Percentiles rank a stretch among this genome's conserved stretches.
phyloP scores from a whole-genome alignment of 2,888 invertebrate species.

The Melinaea marsaeus region DNA sequence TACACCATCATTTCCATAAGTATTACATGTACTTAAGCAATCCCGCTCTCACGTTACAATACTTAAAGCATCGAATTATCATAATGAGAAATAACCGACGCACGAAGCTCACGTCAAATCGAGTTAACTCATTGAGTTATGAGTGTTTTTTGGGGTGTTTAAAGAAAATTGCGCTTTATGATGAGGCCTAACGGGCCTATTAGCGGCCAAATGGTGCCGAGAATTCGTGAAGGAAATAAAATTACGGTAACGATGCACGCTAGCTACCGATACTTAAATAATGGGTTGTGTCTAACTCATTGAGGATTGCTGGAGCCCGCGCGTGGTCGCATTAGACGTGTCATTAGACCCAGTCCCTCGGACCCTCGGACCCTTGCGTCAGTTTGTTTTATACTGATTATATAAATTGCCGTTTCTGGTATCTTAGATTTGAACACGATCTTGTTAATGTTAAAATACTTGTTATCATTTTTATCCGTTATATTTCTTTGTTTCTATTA shows the following conservation, averaged over 20 bases:
- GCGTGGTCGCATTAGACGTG: constrained; percentile 55
- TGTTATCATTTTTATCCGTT: too few species aligned
- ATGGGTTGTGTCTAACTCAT: constrained; percentile 73
- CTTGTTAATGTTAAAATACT: too few species aligned
- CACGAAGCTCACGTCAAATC: constrained; percentile 70
- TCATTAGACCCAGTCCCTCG: constrained; percentile 47
- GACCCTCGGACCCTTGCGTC: constrained; percentile 50
- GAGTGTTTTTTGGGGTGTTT: constrained; percentile 51
- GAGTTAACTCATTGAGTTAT: constrained; percentile 58
- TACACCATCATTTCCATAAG: constrained; percentile 47
- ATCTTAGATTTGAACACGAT: constrained; percentile 13
- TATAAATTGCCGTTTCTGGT: constrained; percentile 48
- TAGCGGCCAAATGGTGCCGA: constrained; percentile 68
- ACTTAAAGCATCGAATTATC: constrained; percentile 58
- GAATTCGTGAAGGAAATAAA: constrained; percentile 69
- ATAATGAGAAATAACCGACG: constrained; percentile 71
- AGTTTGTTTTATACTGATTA: constrained; percentile 63
- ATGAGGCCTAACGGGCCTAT: constrained; percentile 55
- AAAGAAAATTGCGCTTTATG: constrained; percentile 60
- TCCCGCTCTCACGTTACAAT: constrained; percentile 44
- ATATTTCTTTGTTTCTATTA: too few species aligned
- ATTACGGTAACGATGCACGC: constrained; percentile 74
- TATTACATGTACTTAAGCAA: constrained; percentile 21
- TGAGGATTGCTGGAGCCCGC: constrained; percentile 68
- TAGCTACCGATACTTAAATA: constrained; percentile 70